A percentile compares a stretch with the other conserved stretches of the same genome.
Conservation (phyloP, 2,797 vertebrate species). For the Enteromius treurensis region DNA sequence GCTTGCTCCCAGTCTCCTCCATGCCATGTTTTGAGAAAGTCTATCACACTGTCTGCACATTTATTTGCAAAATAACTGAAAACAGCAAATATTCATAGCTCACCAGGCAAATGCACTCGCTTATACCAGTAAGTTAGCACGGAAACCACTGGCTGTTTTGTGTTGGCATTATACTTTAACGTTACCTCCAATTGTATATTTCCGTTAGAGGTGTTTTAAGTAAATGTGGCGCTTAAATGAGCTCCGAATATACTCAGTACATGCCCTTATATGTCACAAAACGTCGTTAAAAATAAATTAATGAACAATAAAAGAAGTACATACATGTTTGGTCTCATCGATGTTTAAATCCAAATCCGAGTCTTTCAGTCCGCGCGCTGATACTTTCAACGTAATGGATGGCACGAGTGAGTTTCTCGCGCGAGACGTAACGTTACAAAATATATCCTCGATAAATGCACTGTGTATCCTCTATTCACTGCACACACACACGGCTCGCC, state of each 20-base stretch:
- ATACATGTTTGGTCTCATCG: conserved; percentile 63
- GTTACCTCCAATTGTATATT: neutral
- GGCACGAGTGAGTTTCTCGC: conserved; percentile 8
- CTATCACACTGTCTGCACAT: neutral
- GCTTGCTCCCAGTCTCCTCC: conserved; percentile 13
- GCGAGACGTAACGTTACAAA: neutral
- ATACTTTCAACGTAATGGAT: conserved; percentile 31
- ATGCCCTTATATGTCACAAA: neutral
- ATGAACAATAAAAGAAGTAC: conserved; percentile 43
- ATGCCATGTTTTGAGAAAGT: conserved; percentile 31
- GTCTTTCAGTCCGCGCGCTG: conserved; percentile 36
- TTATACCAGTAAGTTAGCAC: neutral
- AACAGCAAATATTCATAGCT: neutral
- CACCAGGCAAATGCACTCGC: neutral
- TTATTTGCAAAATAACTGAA: neutral
- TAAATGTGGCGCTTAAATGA: conserved; percentile 4
- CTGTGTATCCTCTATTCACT: neutral
- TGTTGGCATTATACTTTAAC: neutral
- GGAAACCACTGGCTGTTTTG: neutral
- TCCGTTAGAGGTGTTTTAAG: neutral
- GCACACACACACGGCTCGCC: neutral
- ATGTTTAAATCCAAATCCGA: conserved; percentile 48
- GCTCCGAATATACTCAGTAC: neutral
- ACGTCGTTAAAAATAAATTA: conserved; percentile 1
- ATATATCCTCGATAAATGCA: neutral